Evolutionary conservation across 1,140 invertebrate species (phyloP), one percentile per base, ranked within the genome.

Genomic region (Hycleus cichorii): DNA sequence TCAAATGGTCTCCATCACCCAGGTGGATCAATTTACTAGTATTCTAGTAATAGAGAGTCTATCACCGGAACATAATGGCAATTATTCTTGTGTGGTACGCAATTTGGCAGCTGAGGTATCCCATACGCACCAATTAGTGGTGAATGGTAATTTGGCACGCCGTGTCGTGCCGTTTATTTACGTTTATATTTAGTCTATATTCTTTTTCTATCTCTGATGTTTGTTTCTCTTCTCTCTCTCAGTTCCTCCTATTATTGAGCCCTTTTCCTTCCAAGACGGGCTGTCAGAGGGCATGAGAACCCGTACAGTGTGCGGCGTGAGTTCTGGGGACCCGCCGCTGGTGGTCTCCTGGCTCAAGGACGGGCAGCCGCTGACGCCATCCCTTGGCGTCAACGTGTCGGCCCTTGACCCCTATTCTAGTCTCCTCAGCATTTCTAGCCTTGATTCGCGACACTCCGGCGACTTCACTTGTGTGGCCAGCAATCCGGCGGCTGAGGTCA

Each of bases 231-330:
- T 78, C 76, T 80, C 75, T 83, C 77, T 84, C 84, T 77, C 84
- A 89, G 87, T 88, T 82, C 86, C 86, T 77, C 86, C 86, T 78
- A 86, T 85, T 79, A 88, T 89, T 81, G 86, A 88, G 80, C 86
- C 86, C 76, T 89, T 89, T 83, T 83, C 79, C 78, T 89, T 89
- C 78, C 86, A 87, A 80, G 83, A 88, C 74, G 86, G 85, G 70
- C 82, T 91, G 69, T 83, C 84, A 70, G 88, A 91, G 80, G 89
- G 88, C 72, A 88, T 90, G 81, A 82, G 89, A 72, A 89, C 89
- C 47, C 83, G 88, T 66, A 84, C 90, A 68, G 86, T 91, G 64
- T 93, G 90, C 78, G 87, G 88, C 64, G 88, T 92, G 64, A 88
- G 87, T 74, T 83, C 85, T 67, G 88, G 88, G 63, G 88, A 90